A percentile compares a stretch with the other conserved stretches of the same genome.
Evolutionary conservation across 92 coral and sea anemone genomes (phyloP).

Genomic region (Porites rus): DNA sequence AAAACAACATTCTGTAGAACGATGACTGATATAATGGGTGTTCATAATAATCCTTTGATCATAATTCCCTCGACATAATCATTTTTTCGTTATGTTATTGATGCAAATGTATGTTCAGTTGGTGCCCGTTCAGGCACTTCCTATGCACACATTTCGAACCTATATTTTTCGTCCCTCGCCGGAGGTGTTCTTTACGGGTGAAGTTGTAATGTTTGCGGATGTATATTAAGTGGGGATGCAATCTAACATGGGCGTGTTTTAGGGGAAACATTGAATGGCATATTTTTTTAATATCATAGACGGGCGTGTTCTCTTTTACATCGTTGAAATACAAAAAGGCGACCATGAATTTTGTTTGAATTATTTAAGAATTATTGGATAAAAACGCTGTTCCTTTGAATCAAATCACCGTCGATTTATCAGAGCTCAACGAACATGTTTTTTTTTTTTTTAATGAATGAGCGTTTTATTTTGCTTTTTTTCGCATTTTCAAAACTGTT

Average conservation of each 20-base stretch:
- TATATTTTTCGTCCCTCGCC: neutral
- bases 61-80: neutral
- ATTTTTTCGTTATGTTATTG: neutral
- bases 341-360: neutral
- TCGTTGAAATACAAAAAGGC: neutral
- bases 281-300: neutral
- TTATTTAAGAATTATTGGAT: slow-evolving; percentile 6
- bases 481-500: neutral
- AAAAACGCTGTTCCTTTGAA: neutral
- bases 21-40: no score
- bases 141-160: neutral
- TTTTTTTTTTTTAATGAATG: neutral
- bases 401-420: neutral
- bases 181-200: neutral
- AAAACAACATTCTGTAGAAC: no score
- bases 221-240: neutral
- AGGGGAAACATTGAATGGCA: slow-evolving; percentile 13
- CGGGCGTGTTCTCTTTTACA: slow-evolving; percentile 31
- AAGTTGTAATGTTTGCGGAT: neutral
- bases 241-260: neutral
- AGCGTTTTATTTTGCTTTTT: neutral
- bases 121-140: neutral
- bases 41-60: neutral
- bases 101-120: neutral
- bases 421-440: neutral